Conservation (phyloP, 2,797 vertebrate species). For the Epinephelus malabaricus region DNA sequence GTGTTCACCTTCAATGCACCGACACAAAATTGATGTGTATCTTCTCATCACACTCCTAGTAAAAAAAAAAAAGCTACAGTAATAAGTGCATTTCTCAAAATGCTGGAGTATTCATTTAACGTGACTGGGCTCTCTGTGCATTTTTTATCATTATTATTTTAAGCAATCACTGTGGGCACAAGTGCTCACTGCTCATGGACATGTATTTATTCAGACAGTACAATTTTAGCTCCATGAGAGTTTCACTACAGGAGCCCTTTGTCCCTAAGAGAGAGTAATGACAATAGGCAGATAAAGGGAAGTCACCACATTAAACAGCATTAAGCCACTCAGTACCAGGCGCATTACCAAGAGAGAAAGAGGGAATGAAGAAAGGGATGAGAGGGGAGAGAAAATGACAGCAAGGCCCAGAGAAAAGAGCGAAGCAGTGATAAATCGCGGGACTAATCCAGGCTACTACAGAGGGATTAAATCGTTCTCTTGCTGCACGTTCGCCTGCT, state of each 20-base stretch:
- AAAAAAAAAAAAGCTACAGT: not conserved
- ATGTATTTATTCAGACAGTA: conserved; percentile 26
- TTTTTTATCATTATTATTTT: not conserved
- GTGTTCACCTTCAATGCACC: no score
- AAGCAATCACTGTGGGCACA: not conserved
- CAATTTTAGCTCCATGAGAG: conserved; percentile 40
- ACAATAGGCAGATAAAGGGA: conserved; percentile 78
- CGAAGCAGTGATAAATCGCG: conserved; percentile 73
- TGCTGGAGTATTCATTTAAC: not conserved
- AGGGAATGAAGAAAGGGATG: conserved; percentile 59
- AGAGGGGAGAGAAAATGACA: conserved; percentile 66
- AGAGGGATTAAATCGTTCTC: conserved; percentile 82
- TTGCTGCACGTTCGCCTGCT: conserved; percentile 52
- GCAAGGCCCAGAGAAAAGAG: conserved; percentile 62
- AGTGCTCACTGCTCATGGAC: not conserved
- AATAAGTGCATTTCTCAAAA: not conserved
- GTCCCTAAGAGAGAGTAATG: conserved; percentile 74
- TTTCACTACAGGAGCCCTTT: conserved; percentile 48
- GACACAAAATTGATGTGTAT: not conserved
- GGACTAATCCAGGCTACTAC: conserved; percentile 83
- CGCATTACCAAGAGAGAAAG: conserved; percentile 69
- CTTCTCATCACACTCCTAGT: no score
- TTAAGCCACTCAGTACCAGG: conserved; percentile 78
- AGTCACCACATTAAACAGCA: conserved; percentile 77
- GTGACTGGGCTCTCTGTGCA: not conserved